These are phyloP conservation scores for Acleris sparsana DNA, from an alignment of 2,888 invertebrate genomes.

Conservation along the genomic window DNA sequence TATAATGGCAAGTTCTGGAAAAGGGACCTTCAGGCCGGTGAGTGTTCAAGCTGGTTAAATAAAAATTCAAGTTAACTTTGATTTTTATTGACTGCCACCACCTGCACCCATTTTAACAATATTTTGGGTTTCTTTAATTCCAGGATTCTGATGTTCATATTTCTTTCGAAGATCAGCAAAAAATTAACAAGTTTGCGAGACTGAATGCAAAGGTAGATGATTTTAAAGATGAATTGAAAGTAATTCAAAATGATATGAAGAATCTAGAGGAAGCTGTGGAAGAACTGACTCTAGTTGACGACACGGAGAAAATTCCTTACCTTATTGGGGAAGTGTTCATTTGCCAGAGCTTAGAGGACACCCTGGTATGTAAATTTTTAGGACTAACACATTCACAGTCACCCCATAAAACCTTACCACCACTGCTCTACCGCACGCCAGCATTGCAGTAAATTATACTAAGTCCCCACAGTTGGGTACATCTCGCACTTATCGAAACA, in stretches of 20 bases:
- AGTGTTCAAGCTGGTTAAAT: conserved; percentile 46
- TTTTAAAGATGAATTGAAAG: conserved; percentile 92
- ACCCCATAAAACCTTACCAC: no score
- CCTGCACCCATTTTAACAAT: conserved; percentile 15
- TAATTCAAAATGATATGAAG: conserved; percentile 94
- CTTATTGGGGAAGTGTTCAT: conserved; percentile 95
- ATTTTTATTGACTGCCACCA: neutral
- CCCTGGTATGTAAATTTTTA: conserved; percentile 82
- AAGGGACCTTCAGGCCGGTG: conserved; percentile 89
- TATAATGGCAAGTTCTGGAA: conserved; percentile 75
- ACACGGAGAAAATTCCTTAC: conserved; percentile 90
- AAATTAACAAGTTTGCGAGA: conserved; percentile 98
- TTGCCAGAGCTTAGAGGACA: conserved; percentile 89
- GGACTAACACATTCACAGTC: no score
- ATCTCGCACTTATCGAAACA: no score
- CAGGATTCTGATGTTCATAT: conserved; percentile 96
- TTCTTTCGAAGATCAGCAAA: conserved; percentile 97
- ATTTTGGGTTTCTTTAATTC: conserved; percentile 39
- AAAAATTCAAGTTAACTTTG: neutral
- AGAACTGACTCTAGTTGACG: conserved; percentile 91
- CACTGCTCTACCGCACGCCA: no score
- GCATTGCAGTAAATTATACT: no score
- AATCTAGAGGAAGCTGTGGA: conserved; percentile 97
- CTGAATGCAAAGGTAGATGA: conserved; percentile 96
- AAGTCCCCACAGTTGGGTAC: no score